Base-by-base conservation (phyloP, 1,140 invertebrate genomes). In the Panagrolaimus sp. region DNA sequence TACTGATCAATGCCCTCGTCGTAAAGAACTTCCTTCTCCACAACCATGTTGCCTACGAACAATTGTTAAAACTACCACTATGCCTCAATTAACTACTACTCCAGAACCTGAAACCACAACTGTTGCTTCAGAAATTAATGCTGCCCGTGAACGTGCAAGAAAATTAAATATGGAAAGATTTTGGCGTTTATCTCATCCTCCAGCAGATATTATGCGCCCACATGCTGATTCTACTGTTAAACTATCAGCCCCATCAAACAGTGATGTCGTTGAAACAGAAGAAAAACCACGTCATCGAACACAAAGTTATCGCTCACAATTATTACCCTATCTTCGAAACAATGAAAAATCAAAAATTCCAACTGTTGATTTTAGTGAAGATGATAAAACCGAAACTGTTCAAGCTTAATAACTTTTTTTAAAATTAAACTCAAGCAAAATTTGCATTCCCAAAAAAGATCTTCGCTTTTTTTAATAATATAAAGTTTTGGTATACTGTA, bases 111-210 rank as follows among this genome's bases (percentile, higher is more conserved):
- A 70, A 23, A 45, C 78, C 27, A 79, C 67, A 11, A 78, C 72
- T n/a, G 38, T 65, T 27, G 57, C 57, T n/a, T 67, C 70, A n/a
- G 16, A 46, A 25, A 61, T 27, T 9, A 20, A 1, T 25, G 48
- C 69, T 64, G 61, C 45, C 13, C 14, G 65, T 11, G 61, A 57
- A 16, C 43, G 65, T 27, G 20, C 27, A 20, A 57, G 27, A 25
- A 64, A 76, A 66, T 67, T 81, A 25, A 81, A 81, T 68, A 81
- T 81, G 80, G 77, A 81, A 31, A 61, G 80, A 16, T 81, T 81
- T 69, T 76, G 63, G 68, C 57, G 77, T 23, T 69, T 78, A 14
- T 73, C 78, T 7, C 63, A 70, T 42, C 68, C 44, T 23, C 72
- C 73, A 44, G 44, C 66, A 5, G 66, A 68, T 38, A 38, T 20